Percentiles rank a stretch among this genome's conserved stretches.
Conservation (phyloP, 2,888 invertebrate species). For the Sialis fuliginosa region DNA sequence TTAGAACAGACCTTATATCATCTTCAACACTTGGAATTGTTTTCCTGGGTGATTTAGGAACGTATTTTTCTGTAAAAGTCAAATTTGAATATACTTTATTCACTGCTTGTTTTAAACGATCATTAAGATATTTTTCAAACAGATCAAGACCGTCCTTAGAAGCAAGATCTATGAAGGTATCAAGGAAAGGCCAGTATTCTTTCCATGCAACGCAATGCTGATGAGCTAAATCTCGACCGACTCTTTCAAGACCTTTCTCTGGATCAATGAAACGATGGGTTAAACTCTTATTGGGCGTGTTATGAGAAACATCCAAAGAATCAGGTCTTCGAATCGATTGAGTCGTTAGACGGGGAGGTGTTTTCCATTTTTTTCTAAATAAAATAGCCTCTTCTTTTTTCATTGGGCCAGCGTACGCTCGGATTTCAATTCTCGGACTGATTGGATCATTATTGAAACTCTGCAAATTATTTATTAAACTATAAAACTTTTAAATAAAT, state of each 20-base stretch:
- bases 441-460: conserved; percentile 44
- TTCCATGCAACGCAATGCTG: conserved; percentile 65
- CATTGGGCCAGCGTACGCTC: conserved; percentile 89
- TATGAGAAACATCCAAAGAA: conserved; percentile 16
- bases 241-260: conserved; percentile 74
- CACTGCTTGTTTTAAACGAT: conserved; percentile 28
- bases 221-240: conserved; percentile 57
- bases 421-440: conserved; percentile 54
- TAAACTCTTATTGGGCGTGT: conserved; percentile 4
- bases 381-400: conserved; percentile 46
- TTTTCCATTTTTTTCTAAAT: conserved; percentile 69
- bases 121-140: conserved; percentile 56
- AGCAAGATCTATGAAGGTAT: conserved; percentile 61
- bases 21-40: background rate
- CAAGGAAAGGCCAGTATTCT: conserved; percentile 86
- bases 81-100: background rate
- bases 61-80: background rate
- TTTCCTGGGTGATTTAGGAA: background rate
- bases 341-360: conserved; percentile 29
- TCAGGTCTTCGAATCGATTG: conserved; percentile 8
- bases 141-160: conserved; percentile 51
- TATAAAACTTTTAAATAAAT: conserved; percentile 3
- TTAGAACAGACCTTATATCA: conserved; percentile 14
- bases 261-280: conserved; percentile 46
- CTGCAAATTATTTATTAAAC: conserved; percentile 22